These are phyloP conservation scores for Scomber colias DNA, from an alignment of 2,113 vertebrate species.

Conservation along the genomic window DNA sequence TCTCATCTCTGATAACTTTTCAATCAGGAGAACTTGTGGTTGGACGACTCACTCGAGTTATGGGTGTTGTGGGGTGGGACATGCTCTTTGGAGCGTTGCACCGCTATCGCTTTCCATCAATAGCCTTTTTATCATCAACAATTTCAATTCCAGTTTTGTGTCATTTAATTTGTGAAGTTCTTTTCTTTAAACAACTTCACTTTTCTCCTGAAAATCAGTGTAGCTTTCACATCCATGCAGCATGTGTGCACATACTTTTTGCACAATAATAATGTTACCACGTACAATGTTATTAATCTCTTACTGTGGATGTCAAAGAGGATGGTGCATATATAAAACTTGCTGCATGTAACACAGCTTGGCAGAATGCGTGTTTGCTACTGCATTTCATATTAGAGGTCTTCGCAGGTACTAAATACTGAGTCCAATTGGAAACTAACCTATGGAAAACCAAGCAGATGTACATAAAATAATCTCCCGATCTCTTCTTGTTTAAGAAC, in stretches of 20 bases:
- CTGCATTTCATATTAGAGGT: neutral
- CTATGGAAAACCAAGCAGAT: too few relatives aligned
- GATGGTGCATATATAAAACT: neutral
- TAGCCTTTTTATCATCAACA: slow-evolving; percentile 43
- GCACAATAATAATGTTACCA: neutral
- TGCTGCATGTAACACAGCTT: neutral
- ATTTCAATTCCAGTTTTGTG: slow-evolving; percentile 54
- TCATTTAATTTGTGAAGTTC: slow-evolving; percentile 19
- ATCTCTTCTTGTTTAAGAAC: too few relatives aligned
- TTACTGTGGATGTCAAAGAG: slow-evolving; percentile 2
- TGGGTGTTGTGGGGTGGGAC: slow-evolving; percentile 38
- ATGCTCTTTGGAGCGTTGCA: slow-evolving; percentile 25
- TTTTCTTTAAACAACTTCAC: slow-evolving; percentile 22
- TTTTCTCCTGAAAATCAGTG: slow-evolving; percentile 16
- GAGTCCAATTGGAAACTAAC: too few relatives aligned
- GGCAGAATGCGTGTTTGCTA: neutral
- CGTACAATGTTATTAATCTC: neutral
- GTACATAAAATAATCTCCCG: too few relatives aligned
- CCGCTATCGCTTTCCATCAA: slow-evolving; percentile 46
- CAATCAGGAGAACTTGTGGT: slow-evolving; percentile 65
- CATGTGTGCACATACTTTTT: neutral
- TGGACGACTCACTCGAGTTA: slow-evolving; percentile 57
- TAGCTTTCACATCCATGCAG: slow-evolving; percentile 5
- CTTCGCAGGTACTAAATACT: too few relatives aligned
- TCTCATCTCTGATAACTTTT: slow-evolving; percentile 73